phyloP scores from a whole-genome alignment of 2,113 vertebrate genomes.

The Eulacestoma nigropectus region DNA sequence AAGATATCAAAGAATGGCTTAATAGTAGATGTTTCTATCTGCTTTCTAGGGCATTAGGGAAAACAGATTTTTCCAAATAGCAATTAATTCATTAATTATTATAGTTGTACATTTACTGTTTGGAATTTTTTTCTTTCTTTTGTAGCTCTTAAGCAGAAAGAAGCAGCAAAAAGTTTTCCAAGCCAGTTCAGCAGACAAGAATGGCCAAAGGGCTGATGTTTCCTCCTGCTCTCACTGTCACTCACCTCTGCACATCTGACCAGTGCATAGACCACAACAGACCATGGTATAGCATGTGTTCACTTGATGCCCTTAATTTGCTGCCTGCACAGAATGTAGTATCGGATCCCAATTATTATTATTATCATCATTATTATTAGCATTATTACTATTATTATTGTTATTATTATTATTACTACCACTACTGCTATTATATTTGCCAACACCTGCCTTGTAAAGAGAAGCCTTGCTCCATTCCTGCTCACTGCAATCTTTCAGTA shows the following conservation, averaged over 20 bases:
- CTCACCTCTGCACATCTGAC: neutral
- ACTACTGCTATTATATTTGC: neutral
- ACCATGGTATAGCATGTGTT: neutral
- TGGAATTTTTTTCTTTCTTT: neutral
- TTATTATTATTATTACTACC: fast-evolving
- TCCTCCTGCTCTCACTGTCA: neutral
- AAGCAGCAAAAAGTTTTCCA: neutral
- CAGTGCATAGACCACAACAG: neutral
- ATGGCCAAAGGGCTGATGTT: neutral
- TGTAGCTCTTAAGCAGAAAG: neutral
- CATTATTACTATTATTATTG: neutral
- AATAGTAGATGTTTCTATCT: neutral
- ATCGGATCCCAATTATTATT: neutral
- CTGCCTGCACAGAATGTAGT: neutral
- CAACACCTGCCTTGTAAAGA: neutral
- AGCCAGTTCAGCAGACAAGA: neutral
- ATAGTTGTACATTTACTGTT: neutral
- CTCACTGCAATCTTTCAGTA: neutral
- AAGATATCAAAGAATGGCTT: neutral
- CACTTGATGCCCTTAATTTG: neutral
- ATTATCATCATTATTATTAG: too few relatives aligned
- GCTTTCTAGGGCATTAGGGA: neutral
- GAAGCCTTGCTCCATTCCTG: neutral
- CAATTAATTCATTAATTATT: neutral
- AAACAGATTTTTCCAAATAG: neutral